Evolutionary conservation across 2,888 invertebrate genomes (phyloP).

Genomic region (Balanococcus diminutus): DNA sequence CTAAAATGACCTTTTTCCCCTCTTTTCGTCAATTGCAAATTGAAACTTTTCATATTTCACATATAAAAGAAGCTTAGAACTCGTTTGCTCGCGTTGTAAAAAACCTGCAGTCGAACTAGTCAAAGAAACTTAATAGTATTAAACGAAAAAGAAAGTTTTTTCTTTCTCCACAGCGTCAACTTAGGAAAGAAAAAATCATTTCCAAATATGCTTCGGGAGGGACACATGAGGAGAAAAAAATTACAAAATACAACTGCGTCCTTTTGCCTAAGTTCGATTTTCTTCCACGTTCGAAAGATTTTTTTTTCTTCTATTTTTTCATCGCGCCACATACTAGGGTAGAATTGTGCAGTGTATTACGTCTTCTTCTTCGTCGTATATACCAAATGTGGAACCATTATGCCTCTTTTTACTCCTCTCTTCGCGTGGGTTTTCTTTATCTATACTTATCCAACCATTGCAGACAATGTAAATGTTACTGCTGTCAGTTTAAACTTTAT

Average conservation of each 20-base stretch:
- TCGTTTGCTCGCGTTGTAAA: not conserved
- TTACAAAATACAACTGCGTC: constrained; percentile 1
- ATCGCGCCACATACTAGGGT: not conserved
- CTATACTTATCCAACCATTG: not conserved
- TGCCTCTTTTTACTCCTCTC: not conserved
- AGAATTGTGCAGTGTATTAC: not conserved
- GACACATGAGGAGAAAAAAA: not conserved
- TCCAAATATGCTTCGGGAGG: not conserved
- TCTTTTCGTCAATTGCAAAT: constrained; percentile 10
- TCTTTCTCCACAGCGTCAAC: not conserved
- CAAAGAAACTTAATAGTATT: constrained; percentile 27
- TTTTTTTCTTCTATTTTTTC: not conserved
- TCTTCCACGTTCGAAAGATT: not conserved
- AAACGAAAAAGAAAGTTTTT: constrained; percentile 23
- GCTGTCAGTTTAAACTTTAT: not conserved
- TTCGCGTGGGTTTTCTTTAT: not conserved
- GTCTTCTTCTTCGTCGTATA: not conserved
- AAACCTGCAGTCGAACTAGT: not conserved
- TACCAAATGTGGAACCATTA: not conserved
- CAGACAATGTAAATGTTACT: not conserved
- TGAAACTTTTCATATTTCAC: constrained; percentile 23
- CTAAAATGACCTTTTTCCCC: constrained; percentile 2
- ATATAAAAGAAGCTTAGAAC: not conserved
- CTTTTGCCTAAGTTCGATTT: constrained; percentile 9
- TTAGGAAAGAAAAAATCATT: not conserved